Percentiles rank a stretch among this genome's conserved stretches.
Conservation (phyloP, 2,113 vertebrate genomes). For the Lathamus discolor region DNA sequence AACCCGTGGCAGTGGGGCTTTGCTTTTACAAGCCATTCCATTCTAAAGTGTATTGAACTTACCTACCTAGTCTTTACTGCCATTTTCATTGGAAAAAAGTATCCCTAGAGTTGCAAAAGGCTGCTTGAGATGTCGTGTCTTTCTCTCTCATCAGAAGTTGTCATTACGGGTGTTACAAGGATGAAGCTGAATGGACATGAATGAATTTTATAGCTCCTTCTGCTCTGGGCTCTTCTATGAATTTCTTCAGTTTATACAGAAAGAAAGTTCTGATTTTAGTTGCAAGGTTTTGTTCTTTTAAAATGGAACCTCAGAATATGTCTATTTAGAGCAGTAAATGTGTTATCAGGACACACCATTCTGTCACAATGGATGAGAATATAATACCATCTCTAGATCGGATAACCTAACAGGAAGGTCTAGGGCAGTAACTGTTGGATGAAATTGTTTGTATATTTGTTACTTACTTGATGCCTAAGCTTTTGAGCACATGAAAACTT, state of each 20-base stretch:
- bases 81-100: neutral
- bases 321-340: neutral
- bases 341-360: neutral
- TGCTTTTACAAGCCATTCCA: neutral
- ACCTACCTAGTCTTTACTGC: neutral
- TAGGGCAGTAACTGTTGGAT: neutral
- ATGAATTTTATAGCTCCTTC: neutral
- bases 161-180: neutral
- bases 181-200: neutral
- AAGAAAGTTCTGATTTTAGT: neutral
- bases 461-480: neutral
- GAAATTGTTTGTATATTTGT: neutral
- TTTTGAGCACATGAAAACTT: neutral
- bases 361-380: neutral
- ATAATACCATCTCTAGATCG: neutral
- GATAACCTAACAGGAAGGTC: neutral
- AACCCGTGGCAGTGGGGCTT: neutral
- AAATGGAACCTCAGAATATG: neutral
- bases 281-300: neutral
- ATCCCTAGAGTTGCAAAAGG: neutral
- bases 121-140: neutral
- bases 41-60: neutral
- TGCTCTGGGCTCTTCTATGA: neutral
- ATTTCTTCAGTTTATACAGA: neutral
- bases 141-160: neutral